Base-by-base conservation (phyloP, 1,140 invertebrate genomes). In the Euglossa dilemma region DNA sequence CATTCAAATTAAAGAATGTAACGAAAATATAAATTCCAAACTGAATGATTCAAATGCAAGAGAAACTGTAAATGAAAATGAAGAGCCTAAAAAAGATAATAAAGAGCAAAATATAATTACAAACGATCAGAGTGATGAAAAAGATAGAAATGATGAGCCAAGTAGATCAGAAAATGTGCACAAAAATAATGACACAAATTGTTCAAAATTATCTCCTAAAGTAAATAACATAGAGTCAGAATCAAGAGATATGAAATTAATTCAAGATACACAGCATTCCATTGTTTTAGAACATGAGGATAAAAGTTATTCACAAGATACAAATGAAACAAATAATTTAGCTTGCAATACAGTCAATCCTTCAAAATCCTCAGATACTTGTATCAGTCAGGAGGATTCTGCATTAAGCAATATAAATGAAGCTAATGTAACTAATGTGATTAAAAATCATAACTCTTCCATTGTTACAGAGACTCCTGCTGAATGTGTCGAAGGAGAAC, bases 391-490 rank as follows among this genome's bases (percentile, higher is more conserved):
- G 47, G 20, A 25, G 9, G 18, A 64, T 70, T 71, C 63, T 36
- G 1, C 14, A 25, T 8, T n/a, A 28, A 43, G 4, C 47, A 36
- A 56, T 18, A 57, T 18, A 8, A 52, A 75, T 36, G 4, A 72
- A 18, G 25, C 57, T 69, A 45, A 76, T 64, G 6, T 25, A 69
- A 74, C 3, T 67, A 47, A 57, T 43, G 2, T 43, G n/a, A 83
- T 85, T 91, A 87, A 91, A 87, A 69, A 72, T 85, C 75, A 36
- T 66, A 47, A 80, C 83, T 81, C 70, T 87, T 83, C 75, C 67
- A 69, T 73, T 90, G 75, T 87, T 87, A 76, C 80, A 87, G 83
- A 91, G 36, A 25, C 66, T 61, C 28, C 52, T 14, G 57, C 36
- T 50, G 43, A 64, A 36, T 8, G 45, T 45, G 0, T 11, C 52